These are phyloP conservation scores for Tapirus indicus DNA, from an alignment of 2,797 vertebrate species.

Conservation along the genomic window DNA sequence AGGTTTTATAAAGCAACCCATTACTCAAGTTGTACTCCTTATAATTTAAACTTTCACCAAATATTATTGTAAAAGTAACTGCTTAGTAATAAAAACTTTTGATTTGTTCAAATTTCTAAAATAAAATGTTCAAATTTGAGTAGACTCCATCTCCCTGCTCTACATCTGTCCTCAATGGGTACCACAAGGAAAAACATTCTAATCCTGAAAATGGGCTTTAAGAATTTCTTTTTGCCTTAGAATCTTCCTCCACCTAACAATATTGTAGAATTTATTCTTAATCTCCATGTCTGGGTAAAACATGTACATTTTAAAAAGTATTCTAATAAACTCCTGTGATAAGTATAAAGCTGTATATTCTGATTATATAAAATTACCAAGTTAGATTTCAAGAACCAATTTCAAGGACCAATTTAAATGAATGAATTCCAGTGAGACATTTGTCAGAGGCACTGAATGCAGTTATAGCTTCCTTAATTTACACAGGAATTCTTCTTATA, in stretches of 20 bases:
- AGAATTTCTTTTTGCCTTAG: background rate
- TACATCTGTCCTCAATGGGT: too few relatives aligned
- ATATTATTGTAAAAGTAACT: conserved; percentile 68
- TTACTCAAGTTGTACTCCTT: conserved; percentile 66
- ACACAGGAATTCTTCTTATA: background rate
- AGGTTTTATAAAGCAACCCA: conserved; percentile 72
- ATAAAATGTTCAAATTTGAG: background rate
- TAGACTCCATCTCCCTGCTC: background rate
- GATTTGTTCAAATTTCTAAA: conserved; percentile 71
- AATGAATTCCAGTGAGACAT: background rate
- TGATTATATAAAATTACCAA: background rate
- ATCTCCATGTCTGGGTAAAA: background rate
- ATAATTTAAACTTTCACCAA: conserved; percentile 75
- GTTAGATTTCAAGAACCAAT: background rate
- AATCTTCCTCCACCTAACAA: background rate
- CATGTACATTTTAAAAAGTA: background rate
- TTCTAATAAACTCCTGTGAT: background rate
- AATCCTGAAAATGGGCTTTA: background rate
- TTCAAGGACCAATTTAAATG: background rate
- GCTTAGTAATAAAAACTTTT: conserved; percentile 72
- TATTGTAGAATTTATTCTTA: background rate
- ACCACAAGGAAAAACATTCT: background rate
- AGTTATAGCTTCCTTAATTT: background rate
- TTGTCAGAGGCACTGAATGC: background rate
- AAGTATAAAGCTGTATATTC: background rate